phyloP scores from a whole-genome alignment of 1,140 invertebrate genomes.

The Aphaenogaster floridana region DNA sequence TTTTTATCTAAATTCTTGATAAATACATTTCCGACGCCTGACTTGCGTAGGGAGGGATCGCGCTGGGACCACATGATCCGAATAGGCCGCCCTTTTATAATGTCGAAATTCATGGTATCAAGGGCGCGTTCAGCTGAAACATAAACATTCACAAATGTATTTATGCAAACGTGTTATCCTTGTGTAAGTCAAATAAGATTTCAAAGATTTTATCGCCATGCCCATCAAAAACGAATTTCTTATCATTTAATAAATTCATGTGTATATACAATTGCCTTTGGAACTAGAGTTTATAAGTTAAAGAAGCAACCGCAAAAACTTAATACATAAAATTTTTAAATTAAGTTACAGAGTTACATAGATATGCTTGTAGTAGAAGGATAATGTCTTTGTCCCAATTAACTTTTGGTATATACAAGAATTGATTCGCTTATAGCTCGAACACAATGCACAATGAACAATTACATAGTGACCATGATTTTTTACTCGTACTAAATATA shows the following conservation, averaged over 20 bases:
- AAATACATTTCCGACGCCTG: constrained; percentile 99
- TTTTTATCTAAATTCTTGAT: constrained; percentile 99
- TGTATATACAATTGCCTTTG: not conserved
- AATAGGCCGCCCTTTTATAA: constrained; percentile 98
- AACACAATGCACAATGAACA: not conserved
- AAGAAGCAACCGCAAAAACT: not conserved
- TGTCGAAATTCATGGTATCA: constrained; percentile 99
- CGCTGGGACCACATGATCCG: constrained; percentile 99
- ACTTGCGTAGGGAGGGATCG: constrained; percentile 99
- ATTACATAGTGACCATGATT: not conserved
- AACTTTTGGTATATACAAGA: not conserved
- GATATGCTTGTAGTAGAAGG: not conserved
- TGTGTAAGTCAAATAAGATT: not conserved
- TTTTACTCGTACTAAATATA: not conserved
- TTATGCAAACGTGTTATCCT: not conserved
- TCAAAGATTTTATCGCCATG: not conserved
- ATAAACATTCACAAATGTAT: constrained; percentile 16
- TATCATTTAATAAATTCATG: not conserved
- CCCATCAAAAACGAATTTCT: not conserved
- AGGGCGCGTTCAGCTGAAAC: constrained; percentile 98
- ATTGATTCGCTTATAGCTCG: not conserved
- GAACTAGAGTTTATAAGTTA: not conserved
- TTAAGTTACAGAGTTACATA: not conserved
- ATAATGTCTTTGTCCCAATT: not conserved
- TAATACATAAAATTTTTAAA: not conserved